Conservation (phyloP, 1,140 invertebrate genomes). For the Calycopis cecrops region DNA sequence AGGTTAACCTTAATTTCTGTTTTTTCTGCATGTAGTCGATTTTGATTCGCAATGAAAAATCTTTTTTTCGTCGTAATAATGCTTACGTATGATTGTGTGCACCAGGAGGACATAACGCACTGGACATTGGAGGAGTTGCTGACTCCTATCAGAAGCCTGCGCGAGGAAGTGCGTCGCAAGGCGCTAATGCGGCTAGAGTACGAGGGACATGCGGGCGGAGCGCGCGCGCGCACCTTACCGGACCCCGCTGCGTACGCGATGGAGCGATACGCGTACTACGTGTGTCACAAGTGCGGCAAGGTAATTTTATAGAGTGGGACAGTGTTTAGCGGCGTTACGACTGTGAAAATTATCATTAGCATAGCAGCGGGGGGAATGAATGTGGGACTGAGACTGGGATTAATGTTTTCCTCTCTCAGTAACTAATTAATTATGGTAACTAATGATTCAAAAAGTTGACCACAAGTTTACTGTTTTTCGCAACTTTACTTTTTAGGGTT, state of each 20-base stretch:
- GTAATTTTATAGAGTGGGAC: slow-evolving; percentile 58
- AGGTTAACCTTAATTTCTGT: no score
- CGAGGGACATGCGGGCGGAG: slow-evolving; percentile 84
- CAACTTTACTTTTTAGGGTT: no score
- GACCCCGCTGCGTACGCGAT: slow-evolving; percentile 94
- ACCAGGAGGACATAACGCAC: slow-evolving; percentile 88
- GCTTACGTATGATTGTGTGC: not conserved
- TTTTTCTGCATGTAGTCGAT: not conserved
- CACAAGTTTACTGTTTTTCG: no score
- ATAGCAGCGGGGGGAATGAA: no score
- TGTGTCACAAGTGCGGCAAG: slow-evolving; percentile 98
- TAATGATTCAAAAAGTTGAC: no score
- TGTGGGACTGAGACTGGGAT: no score
- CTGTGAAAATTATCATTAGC: no score
- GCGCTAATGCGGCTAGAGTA: slow-evolving; percentile 98
- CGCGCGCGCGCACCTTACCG: slow-evolving; percentile 79
- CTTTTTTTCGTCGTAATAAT: no score
- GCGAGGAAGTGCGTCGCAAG: slow-evolving; percentile 94
- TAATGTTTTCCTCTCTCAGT: no score
- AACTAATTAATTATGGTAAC: no score
- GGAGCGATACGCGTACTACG: slow-evolving; percentile 98
- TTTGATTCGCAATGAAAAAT: not conserved
- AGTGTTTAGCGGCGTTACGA: no score
- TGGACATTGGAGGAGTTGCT: slow-evolving; percentile 85
- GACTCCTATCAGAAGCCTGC: slow-evolving; percentile 86